Base-by-base conservation (phyloP, 2,113 vertebrate species). In the Corythornis madagascariensis region DNA sequence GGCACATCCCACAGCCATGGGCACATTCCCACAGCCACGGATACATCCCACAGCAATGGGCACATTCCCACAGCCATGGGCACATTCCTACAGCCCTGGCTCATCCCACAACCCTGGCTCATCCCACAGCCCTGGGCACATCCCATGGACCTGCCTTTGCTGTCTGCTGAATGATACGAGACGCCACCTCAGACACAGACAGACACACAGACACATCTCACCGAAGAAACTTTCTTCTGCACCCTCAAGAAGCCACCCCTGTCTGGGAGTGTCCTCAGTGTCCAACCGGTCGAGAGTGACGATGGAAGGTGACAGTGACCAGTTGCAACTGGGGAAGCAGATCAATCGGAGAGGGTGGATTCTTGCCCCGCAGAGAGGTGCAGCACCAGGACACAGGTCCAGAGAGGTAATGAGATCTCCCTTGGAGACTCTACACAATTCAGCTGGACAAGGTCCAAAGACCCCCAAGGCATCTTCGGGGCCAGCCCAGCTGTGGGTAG, bases 91-190 rank as follows among this genome's bases (percentile, higher is more conserved):
- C 38, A 38, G 38, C 38, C 9, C 9, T 38, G 38, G 9, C 4
- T 38, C 9, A 38, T 38, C 38, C 38, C 38, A 38, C 38, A 38
- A 10, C 38, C 38, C 9, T 38, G 38, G 38, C 38, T 38, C 38
- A 38, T 38, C 38, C 38, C 38, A 38, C 7, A 28, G 22, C 53
- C 81, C 42, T 5, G 33, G 59, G 35, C 13, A 6, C 1, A 25
- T 13, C 17, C 52, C 0, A 3, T 31, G 16, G 38, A 21, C 9
- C 3, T 6, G 38, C 31, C 50, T 50, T 56, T 3, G 1, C 2
- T 29, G 42, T 10, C 53, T 83, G 57, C 81, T 67, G 73, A 38
- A 38, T 9, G 10, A 38, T 38, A 38, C 38, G 47, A 75, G 48
- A 43, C 13, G 26, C 4, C 2, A 2, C 24, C 43, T 50, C 22